A percentile compares a stretch with the other conserved stretches of the same genome.
phyloP scores from a whole-genome alignment of 2,888 invertebrate genomes.

The Drosophila monieri region DNA sequence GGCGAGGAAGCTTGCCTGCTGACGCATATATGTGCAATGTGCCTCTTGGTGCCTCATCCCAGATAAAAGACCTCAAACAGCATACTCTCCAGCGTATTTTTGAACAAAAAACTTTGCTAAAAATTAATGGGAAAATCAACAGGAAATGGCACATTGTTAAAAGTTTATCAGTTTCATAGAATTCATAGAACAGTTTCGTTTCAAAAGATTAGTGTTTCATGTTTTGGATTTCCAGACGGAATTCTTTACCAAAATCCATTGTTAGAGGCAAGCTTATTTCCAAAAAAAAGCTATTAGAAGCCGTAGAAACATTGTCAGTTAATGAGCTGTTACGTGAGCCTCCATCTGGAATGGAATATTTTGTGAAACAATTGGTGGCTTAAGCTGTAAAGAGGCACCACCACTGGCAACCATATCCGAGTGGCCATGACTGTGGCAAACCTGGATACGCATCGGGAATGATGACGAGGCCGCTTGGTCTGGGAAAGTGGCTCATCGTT shows the following conservation, averaged over 20 bases:
- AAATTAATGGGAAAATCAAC: background rate
- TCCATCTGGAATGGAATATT: background rate
- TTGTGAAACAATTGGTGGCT: background rate
- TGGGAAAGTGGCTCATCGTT: constrained; percentile 64
- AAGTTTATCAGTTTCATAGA: background rate
- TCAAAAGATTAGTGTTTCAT: background rate
- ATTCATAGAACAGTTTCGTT: background rate
- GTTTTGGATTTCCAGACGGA: too few relatives aligned
- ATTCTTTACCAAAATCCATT: too few relatives aligned
- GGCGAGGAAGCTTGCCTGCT: constrained; percentile 15
- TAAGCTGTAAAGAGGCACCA: background rate
- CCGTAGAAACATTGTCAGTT: background rate
- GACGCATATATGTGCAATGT: constrained; percentile 29
- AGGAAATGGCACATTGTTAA: constrained; percentile 23
- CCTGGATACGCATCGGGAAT: constrained; percentile 23
- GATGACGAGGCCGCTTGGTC: constrained; percentile 53
- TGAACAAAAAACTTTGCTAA: background rate
- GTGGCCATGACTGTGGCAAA: constrained; percentile 11
- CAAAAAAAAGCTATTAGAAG: background rate
- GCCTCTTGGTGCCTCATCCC: background rate
- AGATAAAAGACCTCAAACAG: constrained; percentile 9
- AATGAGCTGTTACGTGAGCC: background rate
- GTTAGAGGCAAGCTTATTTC: background rate
- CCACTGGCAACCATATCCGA: constrained; percentile 15
- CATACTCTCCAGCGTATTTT: background rate